Conservation (phyloP, 92 coral and sea anemone genomes). For the Epizoanthus illoricatus region DNA sequence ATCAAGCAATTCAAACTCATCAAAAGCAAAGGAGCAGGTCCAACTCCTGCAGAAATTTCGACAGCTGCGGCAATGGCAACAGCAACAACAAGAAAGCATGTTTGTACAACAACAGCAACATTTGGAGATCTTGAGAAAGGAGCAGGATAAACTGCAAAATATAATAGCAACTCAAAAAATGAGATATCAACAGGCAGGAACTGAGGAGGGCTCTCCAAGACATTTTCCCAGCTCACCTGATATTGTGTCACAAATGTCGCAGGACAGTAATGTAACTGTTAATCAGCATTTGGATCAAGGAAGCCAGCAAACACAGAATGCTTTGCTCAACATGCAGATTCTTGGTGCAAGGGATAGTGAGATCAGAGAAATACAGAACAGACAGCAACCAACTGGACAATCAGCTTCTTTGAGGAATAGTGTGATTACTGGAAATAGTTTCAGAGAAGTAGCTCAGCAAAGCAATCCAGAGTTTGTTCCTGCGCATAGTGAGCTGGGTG, state of each 20-base stretch:
- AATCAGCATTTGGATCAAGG: background rate
- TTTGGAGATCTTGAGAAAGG: conserved; percentile 71
- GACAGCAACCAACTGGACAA: no score
- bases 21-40: conserved; percentile 63
- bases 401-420: background rate
- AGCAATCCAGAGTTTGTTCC: background rate
- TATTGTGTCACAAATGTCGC: background rate
- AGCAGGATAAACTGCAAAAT: conserved; percentile 58
- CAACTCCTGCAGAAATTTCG: conserved; percentile 85
- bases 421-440: background rate
- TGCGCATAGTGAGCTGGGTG: background rate
- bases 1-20: conserved; percentile 54
- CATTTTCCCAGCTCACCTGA: background rate
- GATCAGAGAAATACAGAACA: conserved; percentile 15
- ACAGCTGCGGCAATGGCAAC: conserved; percentile 97
- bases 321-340: conserved; percentile 21
- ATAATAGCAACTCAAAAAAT: conserved; percentile 35
- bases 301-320: conserved; percentile 6
- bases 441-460: background rate
- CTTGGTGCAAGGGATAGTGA: conserved; percentile 25
- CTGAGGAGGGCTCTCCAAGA: background rate
- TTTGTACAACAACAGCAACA: conserved; percentile 78
- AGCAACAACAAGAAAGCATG: conserved; percentile 95
- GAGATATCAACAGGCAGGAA: conserved; percentile 9
- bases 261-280: conserved; percentile 1